Evolutionary conservation across 2,888 invertebrate species (phyloP).

Genomic region (Aspidapion aeneum): DNA sequence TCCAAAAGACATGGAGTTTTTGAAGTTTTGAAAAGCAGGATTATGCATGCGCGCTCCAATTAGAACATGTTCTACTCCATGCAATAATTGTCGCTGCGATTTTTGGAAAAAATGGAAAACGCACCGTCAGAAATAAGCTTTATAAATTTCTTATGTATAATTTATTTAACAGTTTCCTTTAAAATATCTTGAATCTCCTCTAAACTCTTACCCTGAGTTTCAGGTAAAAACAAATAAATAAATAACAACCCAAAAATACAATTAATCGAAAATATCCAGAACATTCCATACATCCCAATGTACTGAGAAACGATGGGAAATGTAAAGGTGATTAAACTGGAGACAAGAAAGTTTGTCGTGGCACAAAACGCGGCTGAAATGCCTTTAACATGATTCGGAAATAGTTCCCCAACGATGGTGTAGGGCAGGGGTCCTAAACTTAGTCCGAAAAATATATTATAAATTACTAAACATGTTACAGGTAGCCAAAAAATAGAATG

Average conservation of each 20-base stretch:
- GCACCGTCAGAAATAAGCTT: too few relatives aligned
- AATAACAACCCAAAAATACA: slow-evolving; percentile 29
- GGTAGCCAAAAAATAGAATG: slow-evolving; percentile 33
- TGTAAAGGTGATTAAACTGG: slow-evolving; percentile 72
- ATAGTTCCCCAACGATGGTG: slow-evolving; percentile 70
- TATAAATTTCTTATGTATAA: too few relatives aligned
- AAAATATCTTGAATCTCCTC: slow-evolving; percentile 67
- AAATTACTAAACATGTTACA: slow-evolving; percentile 54
- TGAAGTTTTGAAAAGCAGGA: too few relatives aligned
- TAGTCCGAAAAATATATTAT: slow-evolving; percentile 64
- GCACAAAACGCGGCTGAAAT: slow-evolving; percentile 64
- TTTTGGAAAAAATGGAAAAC: too few relatives aligned
- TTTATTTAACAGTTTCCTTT: background rate
- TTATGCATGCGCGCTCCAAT: too few relatives aligned
- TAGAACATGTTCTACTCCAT: too few relatives aligned
- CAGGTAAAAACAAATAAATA: slow-evolving; percentile 31
- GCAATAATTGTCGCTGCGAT: too few relatives aligned
- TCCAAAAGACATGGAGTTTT: slow-evolving; percentile 30
- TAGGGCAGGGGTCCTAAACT: slow-evolving; percentile 65
- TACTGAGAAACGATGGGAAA: slow-evolving; percentile 57
- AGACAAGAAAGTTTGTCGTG: slow-evolving; percentile 69
- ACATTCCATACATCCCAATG: slow-evolving; percentile 63
- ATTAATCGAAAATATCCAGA: slow-evolving; percentile 63
- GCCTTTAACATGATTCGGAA: slow-evolving; percentile 59
- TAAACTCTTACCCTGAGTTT: slow-evolving; percentile 85